Evolutionary conservation across 2,888 invertebrate species (phyloP).

Genomic region (Mesochorus sp.): DNA sequence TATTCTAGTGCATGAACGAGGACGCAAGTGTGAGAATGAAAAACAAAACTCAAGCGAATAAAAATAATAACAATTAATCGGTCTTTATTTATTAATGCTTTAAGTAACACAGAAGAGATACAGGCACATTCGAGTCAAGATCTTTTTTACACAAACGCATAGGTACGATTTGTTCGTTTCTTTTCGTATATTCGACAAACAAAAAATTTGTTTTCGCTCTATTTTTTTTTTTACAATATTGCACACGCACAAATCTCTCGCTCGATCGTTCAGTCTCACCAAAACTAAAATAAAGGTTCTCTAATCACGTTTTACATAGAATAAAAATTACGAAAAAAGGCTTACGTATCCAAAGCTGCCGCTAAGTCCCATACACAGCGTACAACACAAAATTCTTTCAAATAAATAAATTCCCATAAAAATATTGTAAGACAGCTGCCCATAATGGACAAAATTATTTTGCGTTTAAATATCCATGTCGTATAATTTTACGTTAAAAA

Average conservation of each 20-base stretch:
- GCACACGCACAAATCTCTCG: conserved; percentile 36
- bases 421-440: no score
- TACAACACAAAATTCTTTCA: no score
- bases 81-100: conserved; percentile 74
- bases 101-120: conserved; percentile 75
- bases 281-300: conserved; percentile 18
- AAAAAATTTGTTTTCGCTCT: conserved; percentile 11
- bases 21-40: conserved; percentile 66
- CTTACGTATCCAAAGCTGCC: no score
- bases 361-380: no score
- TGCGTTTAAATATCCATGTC: no score
- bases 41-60: conserved; percentile 72
- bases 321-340: no score
- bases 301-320: no score
- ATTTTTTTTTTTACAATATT: conserved; percentile 37
- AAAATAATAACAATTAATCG: conserved; percentile 76
- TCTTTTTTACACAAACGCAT: conserved; percentile 35
- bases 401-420: no score
- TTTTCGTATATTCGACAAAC: background rate
- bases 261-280: background rate
- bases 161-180: background rate
- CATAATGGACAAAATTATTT: no score
- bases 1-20: conserved; percentile 47
- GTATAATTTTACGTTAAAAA: no score
- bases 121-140: conserved; percentile 72